A percentile compares a stretch with the other conserved stretches of the same genome.
phyloP scores from a whole-genome alignment of 2,888 invertebrate genomes.

The Cephus runcator region DNA sequence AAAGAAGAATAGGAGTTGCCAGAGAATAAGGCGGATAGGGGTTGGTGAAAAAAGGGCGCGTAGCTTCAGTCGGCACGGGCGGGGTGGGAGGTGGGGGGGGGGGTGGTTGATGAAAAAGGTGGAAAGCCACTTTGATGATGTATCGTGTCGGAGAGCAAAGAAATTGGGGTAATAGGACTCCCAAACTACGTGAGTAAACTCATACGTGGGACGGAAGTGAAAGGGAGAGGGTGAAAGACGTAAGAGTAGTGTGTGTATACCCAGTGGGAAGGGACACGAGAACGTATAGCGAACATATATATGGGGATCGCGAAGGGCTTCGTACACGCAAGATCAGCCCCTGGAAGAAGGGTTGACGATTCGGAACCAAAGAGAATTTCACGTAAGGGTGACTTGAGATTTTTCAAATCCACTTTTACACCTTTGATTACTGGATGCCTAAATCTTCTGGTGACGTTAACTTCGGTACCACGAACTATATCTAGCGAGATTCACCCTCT shows the following conservation, averaged over 20 bases:
- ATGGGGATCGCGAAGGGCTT: not conserved
- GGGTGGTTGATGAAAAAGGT: constrained; percentile 21
- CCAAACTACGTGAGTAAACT: constrained; percentile 38
- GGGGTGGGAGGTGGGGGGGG: not conserved
- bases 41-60: not conserved
- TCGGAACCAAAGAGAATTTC: not conserved
- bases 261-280: not conserved
- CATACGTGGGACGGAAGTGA: constrained; percentile 25
- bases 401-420: not conserved
- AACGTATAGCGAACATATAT: not conserved
- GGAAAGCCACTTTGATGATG: constrained; percentile 35
- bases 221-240: constrained; percentile 19
- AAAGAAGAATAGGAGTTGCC: not conserved
- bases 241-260: not conserved
- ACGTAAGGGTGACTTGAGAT: not conserved
- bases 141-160: constrained; percentile 34
- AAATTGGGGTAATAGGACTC: constrained; percentile 41
- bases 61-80: not conserved
- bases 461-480: not conserved
- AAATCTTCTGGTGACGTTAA: not conserved
- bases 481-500: not conserved
- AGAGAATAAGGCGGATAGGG: not conserved
- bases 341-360: not conserved
- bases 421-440: not conserved
- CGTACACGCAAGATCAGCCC: constrained; percentile 25